Percentiles rank a stretch among this genome's conserved stretches.
Evolutionary conservation across 2,888 invertebrate genomes (phyloP).

Genomic region (Odontocolon sp.): DNA sequence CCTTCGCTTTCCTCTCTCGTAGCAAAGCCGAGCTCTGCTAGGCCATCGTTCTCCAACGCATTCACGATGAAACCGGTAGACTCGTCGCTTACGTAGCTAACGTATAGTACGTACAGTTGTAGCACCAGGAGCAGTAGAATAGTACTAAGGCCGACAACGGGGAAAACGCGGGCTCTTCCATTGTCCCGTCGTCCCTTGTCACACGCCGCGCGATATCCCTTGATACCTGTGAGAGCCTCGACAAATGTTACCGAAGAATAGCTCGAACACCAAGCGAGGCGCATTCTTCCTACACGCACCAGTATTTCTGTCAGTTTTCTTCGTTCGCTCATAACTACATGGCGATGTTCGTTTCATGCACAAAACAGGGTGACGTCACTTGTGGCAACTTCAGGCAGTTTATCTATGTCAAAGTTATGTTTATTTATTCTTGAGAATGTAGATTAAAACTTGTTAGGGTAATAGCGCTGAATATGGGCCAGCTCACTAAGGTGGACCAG

Average conservation of each 20-base stretch:
- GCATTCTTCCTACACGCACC: background rate
- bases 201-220: conserved; percentile 64
- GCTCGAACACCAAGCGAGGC: conserved; percentile 21
- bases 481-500: too few relatives aligned
- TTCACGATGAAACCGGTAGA: conserved; percentile 52
- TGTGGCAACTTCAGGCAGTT: too few relatives aligned
- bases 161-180: conserved; percentile 65
- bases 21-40: conserved; percentile 27
- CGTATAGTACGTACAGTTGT: conserved; percentile 16
- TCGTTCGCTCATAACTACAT: background rate
- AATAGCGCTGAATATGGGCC: too few relatives aligned
- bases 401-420: too few relatives aligned
- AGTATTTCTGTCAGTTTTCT: background rate
- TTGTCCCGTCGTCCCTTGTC: conserved; percentile 73
- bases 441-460: too few relatives aligned
- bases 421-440: too few relatives aligned
- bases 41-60: conserved; percentile 63
- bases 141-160: conserved; percentile 30
- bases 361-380: too few relatives aligned
- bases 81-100: conserved; percentile 21
- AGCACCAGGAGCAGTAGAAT: conserved; percentile 5
- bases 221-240: conserved; percentile 58
- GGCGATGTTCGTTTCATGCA: background rate
- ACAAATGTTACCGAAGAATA: conserved; percentile 68
- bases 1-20: background rate